Conservation (phyloP, 2,888 invertebrate species). For the Athalia rosae region DNA sequence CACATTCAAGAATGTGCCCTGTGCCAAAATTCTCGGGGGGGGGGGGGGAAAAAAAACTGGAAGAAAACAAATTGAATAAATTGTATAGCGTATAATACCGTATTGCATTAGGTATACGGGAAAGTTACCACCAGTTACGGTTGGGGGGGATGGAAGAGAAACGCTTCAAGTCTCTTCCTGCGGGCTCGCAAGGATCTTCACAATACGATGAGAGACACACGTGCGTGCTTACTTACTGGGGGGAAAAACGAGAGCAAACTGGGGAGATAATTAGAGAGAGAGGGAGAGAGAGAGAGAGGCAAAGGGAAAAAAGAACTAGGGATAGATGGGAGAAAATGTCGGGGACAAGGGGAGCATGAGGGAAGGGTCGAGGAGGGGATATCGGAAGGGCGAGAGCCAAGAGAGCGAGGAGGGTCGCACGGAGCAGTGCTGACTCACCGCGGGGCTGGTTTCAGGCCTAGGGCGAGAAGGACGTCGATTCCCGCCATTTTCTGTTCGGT, state of each 20-base stretch:
- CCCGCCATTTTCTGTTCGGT: slow-evolving; percentile 65
- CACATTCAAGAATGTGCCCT: too few species aligned
- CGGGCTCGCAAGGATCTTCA: neutral
- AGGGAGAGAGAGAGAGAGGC: slow-evolving; percentile 10
- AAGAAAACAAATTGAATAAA: too few species aligned
- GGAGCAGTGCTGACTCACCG: slow-evolving; percentile 63
- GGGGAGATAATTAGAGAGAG: slow-evolving; percentile 4
- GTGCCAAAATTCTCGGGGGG: too few species aligned
- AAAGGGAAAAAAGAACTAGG: slow-evolving; percentile 14
- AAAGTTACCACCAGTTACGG: neutral
- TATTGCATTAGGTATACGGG: too few species aligned
- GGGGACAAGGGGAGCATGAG: slow-evolving; percentile 3
- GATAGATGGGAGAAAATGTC: neutral
- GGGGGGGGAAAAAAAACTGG: too few species aligned
- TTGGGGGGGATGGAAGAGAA: slow-evolving; percentile 27
- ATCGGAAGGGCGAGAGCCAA: neutral
- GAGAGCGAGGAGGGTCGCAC: slow-evolving; percentile 13
- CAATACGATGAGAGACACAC: slow-evolving; percentile 37
- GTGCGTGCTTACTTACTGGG: neutral
- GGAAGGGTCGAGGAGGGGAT: slow-evolving; percentile 7
- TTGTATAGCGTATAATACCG: too few species aligned
- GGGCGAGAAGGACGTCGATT: slow-evolving; percentile 76
- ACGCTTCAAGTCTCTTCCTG: slow-evolving; percentile 29
- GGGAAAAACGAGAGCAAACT: slow-evolving; percentile 9
- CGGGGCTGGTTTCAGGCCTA: slow-evolving; percentile 75